These are phyloP conservation scores for Sarcophilus harrisii DNA, from an alignment of 2,797 vertebrate genomes.

Conservation along the genomic window DNA sequence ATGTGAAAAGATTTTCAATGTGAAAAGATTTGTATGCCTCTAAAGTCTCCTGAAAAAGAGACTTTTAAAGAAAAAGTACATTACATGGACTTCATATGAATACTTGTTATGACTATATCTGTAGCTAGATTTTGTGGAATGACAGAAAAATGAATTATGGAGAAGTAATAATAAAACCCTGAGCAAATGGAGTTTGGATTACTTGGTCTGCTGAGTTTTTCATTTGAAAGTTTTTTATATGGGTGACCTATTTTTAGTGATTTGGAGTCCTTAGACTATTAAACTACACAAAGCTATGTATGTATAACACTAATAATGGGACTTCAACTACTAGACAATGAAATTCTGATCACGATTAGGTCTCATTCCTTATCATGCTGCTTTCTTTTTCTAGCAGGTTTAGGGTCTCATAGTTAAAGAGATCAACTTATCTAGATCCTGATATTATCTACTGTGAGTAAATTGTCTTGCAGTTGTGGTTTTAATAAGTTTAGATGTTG, in stretches of 20 bases:
- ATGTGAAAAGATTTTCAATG: conserved; percentile 56
- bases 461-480: conserved; percentile 18
- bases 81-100: conserved; percentile 51
- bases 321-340: conserved; percentile 61
- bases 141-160: conserved; percentile 61
- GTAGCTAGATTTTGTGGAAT: conserved; percentile 64
- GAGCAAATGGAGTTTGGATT: conserved; percentile 53
- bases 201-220: conserved; percentile 56
- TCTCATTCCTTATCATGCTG: conserved; percentile 22
- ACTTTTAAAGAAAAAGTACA: conserved; percentile 40
- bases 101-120: conserved; percentile 40
- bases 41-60: conserved; percentile 52
- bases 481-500: conserved; percentile 37
- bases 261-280: conserved; percentile 12
- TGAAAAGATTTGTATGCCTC: conserved; percentile 53
- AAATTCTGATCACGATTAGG: conserved; percentile 45
- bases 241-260: conserved; percentile 49
- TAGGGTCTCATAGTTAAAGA: neutral
- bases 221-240: conserved; percentile 65
- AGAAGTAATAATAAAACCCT: conserved; percentile 62
- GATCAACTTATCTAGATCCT: conserved; percentile 12
- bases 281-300: conserved; percentile 40
- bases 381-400: conserved; percentile 1
- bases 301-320: conserved; percentile 51
- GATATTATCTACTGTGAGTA: neutral